Evolutionary conservation across 2,888 invertebrate genomes (phyloP), one percentile per base, ranked within the genome.

Genomic region (Julus scandinavius): DNA sequence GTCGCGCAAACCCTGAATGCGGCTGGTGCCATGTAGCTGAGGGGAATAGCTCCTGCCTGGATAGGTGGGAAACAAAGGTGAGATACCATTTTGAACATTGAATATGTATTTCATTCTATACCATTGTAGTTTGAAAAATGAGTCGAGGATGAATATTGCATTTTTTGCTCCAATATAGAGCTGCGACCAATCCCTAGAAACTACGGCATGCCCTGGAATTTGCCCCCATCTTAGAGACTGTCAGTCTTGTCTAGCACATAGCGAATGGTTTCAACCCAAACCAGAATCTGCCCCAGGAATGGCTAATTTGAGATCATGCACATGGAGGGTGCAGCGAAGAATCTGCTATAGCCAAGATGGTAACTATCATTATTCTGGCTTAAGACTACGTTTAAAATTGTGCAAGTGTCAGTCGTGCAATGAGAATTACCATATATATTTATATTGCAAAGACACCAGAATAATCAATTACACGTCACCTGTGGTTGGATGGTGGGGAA

Each of bases 321-420:
- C 95, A 83, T 98, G 98, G 98, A 98, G 98, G 92, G 97, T 98
- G 1, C 97, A 98, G 92, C 97, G 97, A 91, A 97, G 97, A 0
- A 94, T 96, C 83, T 98, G 98, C 91, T 97, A 97, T 92, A 96
- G 96, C 91, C 95, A 96, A 91, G 96, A 96, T 91, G 96, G 96
- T 94, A 93, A 92, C 91, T 45, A 29, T 3, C n/a, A 63, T 63
- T 20, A 20, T n/a, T 15, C 29, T 50, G 1, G 13, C 50, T 50
- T 50, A 50, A 50, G 11, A 50, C 50, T 13, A 50, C 7, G 50
- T 29, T 7, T 50, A 7, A 50, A 50, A 50, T 50, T 13, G 13
- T 50, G 50, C 50, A 1, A 50, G 50, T 5, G 50, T 7, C 13
- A 50, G 50, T 13, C 13, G 50, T 29, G 29, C 29, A 29, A 1